Conservation (phyloP, 1,140 invertebrate species). For the Eupeodes corollae region DNA sequence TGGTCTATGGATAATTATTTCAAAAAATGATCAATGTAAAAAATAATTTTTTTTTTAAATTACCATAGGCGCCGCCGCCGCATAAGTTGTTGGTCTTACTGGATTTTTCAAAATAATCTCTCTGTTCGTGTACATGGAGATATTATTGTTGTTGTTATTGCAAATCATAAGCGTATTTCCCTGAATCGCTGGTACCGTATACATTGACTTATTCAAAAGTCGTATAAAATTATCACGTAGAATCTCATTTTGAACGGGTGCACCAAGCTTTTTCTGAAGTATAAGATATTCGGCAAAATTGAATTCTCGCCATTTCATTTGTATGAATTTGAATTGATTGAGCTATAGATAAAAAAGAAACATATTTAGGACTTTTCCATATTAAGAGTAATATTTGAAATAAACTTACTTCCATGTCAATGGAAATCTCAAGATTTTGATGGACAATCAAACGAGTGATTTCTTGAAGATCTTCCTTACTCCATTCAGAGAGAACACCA, state of each 20-base stretch:
- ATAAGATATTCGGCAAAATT: slow-evolving; percentile 25
- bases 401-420: slow-evolving; percentile 13
- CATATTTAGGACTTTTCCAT: too few species aligned
- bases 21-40: too few species aligned
- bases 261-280: slow-evolving; percentile 27
- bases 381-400: not conserved
- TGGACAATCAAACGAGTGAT: slow-evolving; percentile 19
- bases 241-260: slow-evolving; percentile 19
- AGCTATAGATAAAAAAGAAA: slow-evolving; percentile 4
- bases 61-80: too few species aligned
- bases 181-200: too few species aligned
- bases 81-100: too few species aligned
- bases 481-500: slow-evolving; percentile 29
- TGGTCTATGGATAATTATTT: too few species aligned
- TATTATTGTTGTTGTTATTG: too few species aligned
- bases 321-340: slow-evolving; percentile 27
- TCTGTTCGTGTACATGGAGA: too few species aligned
- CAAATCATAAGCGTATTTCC: too few species aligned
- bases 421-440: slow-evolving; percentile 17
- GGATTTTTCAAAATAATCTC: too few species aligned
- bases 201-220: too few species aligned
- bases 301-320: slow-evolving; percentile 30
- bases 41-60: too few species aligned
- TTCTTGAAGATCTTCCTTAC: slow-evolving; percentile 14
- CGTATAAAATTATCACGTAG: slow-evolving; percentile 23